phyloP scores from a whole-genome alignment of 2,797 vertebrate species.

The Galagoides demidoff region DNA sequence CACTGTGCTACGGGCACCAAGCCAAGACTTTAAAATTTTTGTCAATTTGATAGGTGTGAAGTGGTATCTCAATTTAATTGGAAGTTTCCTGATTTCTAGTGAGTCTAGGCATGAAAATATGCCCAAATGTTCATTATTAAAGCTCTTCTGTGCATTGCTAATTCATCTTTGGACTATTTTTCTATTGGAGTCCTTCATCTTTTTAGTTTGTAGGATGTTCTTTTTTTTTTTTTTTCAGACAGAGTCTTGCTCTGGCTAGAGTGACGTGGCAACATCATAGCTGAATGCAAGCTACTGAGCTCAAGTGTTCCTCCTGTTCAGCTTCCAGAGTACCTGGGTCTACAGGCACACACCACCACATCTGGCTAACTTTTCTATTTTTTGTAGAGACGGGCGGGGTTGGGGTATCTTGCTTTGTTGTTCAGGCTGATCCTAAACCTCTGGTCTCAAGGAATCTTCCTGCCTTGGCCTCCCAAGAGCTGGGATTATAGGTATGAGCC shows the following conservation, averaged over 20 bases:
- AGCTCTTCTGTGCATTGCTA: neutral
- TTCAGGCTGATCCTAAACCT: neutral
- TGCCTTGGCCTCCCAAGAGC: neutral
- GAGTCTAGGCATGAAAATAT: neutral
- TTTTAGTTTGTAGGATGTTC: neutral
- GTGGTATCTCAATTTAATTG: neutral
- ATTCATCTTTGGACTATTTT: slow-evolving; percentile 11
- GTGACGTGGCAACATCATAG: neutral
- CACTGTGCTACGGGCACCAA: no score
- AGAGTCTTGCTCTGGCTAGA: neutral
- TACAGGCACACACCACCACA: neutral
- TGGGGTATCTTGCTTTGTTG: neutral
- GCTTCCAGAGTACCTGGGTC: neutral
- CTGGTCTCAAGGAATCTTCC: neutral
- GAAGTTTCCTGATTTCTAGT: neutral
- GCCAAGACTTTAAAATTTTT: neutral
- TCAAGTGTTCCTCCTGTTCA: neutral
- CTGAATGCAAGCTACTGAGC: neutral
- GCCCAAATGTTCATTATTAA: neutral
- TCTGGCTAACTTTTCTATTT: neutral
- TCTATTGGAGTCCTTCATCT: neutral
- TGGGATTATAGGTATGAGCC: neutral
- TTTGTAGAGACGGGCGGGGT: neutral
- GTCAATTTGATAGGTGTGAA: neutral
- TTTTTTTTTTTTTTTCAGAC: neutral